Percentiles rank a stretch among this genome's conserved stretches.
Evolutionary conservation across 23 tunicate genomes (phyloP).

Genomic region (Oikopleura dioica): DNA sequence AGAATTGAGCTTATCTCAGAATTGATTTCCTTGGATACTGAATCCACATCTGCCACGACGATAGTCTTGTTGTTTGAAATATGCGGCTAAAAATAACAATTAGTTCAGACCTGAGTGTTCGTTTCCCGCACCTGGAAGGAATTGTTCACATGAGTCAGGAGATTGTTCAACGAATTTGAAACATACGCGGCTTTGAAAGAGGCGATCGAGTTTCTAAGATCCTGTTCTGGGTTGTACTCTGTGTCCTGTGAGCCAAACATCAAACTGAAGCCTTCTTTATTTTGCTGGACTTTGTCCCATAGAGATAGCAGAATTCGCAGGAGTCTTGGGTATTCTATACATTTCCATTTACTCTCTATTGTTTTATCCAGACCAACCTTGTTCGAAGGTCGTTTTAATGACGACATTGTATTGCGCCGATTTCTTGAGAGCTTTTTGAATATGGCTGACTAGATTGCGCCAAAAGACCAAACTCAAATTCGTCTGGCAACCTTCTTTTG

Average conservation of each 20-base stretch:
- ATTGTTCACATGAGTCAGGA: neutral
- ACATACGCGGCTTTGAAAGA: neutral
- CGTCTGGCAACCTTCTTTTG: constrained; percentile 19
- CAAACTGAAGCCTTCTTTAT: constrained; percentile 17
- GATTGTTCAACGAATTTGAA: neutral
- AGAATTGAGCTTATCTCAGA: constrained; percentile 34
- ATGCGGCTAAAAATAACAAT: neutral
- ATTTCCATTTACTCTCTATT: neutral
- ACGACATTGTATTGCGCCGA: constrained; percentile 5
- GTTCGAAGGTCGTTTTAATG: neutral
- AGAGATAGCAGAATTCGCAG: constrained; percentile 36
- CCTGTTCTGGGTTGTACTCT: neutral
- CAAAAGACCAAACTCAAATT: constrained; percentile 4
- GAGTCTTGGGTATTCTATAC: constrained; percentile 63
- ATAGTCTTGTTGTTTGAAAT: neutral
- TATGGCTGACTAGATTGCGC: constrained; percentile 11
- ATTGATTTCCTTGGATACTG: neutral
- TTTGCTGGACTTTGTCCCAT: constrained; percentile 34
- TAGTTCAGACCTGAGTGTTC: neutral
- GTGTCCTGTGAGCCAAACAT: neutral
- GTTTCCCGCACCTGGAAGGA: constrained; percentile 11
- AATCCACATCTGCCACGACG: neutral
- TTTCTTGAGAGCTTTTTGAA: neutral
- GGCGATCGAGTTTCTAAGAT: neutral
- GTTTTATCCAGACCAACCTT: neutral